A percentile compares a stretch with the other conserved stretches of the same genome.
phyloP scores from a whole-genome alignment of 30 jellyfish, hydroid and myxozoan species.

The Hydra vulgaris region DNA sequence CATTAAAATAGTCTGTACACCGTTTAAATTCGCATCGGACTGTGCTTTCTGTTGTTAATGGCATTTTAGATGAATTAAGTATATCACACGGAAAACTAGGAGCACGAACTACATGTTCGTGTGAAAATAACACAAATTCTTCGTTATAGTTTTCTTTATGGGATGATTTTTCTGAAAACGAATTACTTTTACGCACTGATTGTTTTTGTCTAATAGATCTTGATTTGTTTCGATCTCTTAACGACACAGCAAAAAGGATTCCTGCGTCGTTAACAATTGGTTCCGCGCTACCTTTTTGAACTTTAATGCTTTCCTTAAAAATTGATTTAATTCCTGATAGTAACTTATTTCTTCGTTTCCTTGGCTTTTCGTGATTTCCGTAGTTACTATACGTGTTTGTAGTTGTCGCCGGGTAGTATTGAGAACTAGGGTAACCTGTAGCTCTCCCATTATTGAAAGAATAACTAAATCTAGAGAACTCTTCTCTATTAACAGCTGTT shows the following conservation, averaged over 20 bases:
- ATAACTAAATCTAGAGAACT: not conserved
- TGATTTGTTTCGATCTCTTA: constrained; percentile 23
- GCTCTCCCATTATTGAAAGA: not conserved
- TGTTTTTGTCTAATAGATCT: constrained; percentile 9
- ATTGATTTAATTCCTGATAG: constrained; percentile 31
- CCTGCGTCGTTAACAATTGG: constrained; percentile 28
- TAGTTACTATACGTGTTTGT: not conserved
- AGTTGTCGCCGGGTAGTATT: constrained; percentile 29
- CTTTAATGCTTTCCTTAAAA: constrained; percentile 29
- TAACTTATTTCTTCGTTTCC: constrained; percentile 25
- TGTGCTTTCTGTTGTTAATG: too few species aligned
- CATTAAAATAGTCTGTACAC: too few species aligned
- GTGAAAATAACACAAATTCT: constrained; percentile 19
- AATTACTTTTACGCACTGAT: constrained; percentile 18
- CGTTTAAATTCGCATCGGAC: too few species aligned
- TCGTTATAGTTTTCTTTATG: not conserved
- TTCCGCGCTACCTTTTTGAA: constrained; percentile 13
- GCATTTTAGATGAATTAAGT: too few species aligned
- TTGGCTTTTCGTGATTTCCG: constrained; percentile 10
- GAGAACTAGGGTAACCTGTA: not conserved
- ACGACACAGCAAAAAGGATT: constrained; percentile 18
- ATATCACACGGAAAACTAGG: too few species aligned
- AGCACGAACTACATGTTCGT: constrained; percentile 16
- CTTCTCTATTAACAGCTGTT: not conserved
- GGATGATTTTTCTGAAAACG: constrained; percentile 10